These are phyloP conservation scores for Ellobius talpinus DNA, from an alignment of 2,113 vertebrate species.

Conservation along the genomic window DNA sequence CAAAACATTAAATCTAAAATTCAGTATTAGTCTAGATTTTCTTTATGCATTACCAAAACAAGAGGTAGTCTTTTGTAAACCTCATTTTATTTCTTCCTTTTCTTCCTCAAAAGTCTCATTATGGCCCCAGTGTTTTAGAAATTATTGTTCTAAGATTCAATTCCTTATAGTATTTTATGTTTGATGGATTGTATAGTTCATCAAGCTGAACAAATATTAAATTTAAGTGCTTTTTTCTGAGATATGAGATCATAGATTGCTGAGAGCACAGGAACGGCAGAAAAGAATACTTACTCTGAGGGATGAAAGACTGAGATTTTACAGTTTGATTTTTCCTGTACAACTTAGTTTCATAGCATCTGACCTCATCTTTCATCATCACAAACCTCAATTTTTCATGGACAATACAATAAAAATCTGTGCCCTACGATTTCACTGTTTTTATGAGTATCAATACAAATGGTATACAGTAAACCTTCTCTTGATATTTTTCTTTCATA, in stretches of 20 bases:
- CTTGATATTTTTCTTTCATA: not conserved
- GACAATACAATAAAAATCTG: not conserved
- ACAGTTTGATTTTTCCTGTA: not conserved
- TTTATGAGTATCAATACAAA: not conserved
- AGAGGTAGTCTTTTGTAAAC: not conserved
- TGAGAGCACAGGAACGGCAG: not conserved
- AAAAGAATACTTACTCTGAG: not conserved
- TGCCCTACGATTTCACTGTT: not conserved
- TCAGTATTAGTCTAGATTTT: not conserved
- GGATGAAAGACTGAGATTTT: not conserved
- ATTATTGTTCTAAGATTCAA: constrained; percentile 39
- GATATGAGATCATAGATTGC: not conserved
- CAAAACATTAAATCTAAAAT: not conserved
- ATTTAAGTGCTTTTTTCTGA: not conserved
- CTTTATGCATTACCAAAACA: not conserved
- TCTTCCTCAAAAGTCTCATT: not conserved
- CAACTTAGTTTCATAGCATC: not conserved
- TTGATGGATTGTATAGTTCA: not conserved
- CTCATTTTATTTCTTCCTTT: not conserved
- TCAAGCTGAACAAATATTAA: not conserved
- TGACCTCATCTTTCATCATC: not conserved
- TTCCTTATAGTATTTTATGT: not conserved
- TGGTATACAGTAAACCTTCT: not conserved
- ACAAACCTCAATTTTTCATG: not conserved
- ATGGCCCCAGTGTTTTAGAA: not conserved